These are phyloP conservation scores for Brachystomella parvula DNA, from an alignment of 1,140 invertebrate species.

Conservation along the genomic window DNA sequence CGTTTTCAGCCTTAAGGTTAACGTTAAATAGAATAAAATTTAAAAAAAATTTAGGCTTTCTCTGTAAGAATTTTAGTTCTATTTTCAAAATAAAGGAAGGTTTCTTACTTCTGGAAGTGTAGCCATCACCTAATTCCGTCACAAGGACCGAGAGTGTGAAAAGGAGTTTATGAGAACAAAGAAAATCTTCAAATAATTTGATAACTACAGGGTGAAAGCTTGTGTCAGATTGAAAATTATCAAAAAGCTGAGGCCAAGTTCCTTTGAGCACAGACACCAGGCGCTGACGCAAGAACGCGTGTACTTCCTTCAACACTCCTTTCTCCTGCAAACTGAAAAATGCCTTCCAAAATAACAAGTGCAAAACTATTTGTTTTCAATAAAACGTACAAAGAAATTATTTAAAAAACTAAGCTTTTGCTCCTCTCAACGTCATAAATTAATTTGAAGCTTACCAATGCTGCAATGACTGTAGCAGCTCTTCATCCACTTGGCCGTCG, in stretches of 20 bases:
- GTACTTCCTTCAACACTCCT: constrained; percentile 30
- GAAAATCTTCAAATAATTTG: constrained; percentile 32
- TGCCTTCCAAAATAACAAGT: neutral
- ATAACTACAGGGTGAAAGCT: constrained; percentile 11
- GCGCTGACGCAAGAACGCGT: constrained; percentile 31
- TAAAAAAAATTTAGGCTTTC: neutral
- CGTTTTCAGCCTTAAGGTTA: too few species aligned
- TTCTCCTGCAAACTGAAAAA: constrained; percentile 24
- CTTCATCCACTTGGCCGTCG: constrained; percentile 7
- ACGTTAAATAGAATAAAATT: too few species aligned
- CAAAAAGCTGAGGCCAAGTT: constrained; percentile 25
- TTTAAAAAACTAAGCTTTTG: too few species aligned
- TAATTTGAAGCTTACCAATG: constrained; percentile 2
- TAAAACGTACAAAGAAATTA: too few species aligned
- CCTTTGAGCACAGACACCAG: constrained; percentile 28
- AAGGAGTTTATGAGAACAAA: constrained; percentile 30
- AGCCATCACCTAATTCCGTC: constrained; percentile 17
- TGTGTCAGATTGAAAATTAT: neutral
- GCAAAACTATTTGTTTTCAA: neutral
- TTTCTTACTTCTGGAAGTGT: constrained; percentile 10
- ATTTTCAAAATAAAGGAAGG: neutral
- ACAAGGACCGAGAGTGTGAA: constrained; percentile 32
- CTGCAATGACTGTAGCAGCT: neutral
- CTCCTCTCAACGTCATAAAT: too few species aligned
- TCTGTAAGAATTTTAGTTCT: neutral